Base-by-base conservation (phyloP, 2,797 vertebrate genomes). In the Poeciliopsis paucimaculata region DNA sequence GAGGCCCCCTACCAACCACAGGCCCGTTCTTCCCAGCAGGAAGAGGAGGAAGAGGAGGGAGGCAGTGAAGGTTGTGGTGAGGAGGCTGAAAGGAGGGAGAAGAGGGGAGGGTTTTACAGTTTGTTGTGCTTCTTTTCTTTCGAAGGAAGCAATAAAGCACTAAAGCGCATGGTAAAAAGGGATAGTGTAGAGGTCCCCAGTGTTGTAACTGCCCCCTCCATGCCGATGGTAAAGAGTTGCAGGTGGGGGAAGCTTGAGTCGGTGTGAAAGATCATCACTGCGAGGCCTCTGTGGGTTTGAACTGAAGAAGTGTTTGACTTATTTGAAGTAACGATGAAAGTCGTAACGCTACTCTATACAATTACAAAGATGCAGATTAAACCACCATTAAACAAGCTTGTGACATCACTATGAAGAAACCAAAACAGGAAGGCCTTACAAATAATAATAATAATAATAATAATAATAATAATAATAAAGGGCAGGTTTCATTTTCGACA, bases 71-170 rank as follows among this genome's bases (percentile, higher is more conserved):
- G 74, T 77, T 55, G 71, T 71, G 62, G 83, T 82, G 87, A 55
- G 77, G 49, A 45, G 77, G 45, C 41, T 74, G 36, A 78, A 57
- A 68, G 82, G 53, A 73, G 79, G 83, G 68, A 6, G 72, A 53
- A 71, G 60, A 49, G 66, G 77, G 87, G 77, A 75, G 68, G 60
- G 39, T 31, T 68, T 82, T 79, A 79, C 89, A 78, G 86, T 92
- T 87, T 84, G 93, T 94, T 93, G 93, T 94, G 90, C 87, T 87
- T 41, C 82, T 91, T 92, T 92, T 92, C 92, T 94, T 90, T 90
- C 51, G 85, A 86, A 94, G 94, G 94, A 95, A 95, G 95, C 92
- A 95, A 95, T 94, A 94, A 95, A 95, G 90, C 89, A 93, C 93
- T 94, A 94, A 94, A 94, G 90, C 81, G 84, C 77, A 47, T 73